Evolutionary conservation across 2,888 invertebrate genomes (phyloP).

Genomic region (Agrenia bidenticulata): DNA sequence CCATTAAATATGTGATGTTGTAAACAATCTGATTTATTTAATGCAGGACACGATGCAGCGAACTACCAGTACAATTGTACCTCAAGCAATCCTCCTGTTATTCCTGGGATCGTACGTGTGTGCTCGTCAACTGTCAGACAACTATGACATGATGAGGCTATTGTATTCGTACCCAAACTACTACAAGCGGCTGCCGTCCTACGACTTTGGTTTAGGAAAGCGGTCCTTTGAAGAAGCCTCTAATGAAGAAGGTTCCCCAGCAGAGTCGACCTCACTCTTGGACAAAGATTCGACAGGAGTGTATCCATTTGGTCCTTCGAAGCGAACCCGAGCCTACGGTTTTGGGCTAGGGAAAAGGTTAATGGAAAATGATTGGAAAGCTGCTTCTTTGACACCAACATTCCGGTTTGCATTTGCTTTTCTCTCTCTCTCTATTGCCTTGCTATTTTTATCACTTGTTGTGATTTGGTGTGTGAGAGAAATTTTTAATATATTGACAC

Average conservation of each 20-base stretch:
- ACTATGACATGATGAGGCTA: constrained; percentile 45
- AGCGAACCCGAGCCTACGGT: constrained; percentile 48
- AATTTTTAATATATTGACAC: too few species aligned
- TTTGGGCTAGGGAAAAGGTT: constrained; percentile 52
- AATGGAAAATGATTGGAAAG: constrained; percentile 45
- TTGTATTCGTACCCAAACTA: constrained; percentile 36
- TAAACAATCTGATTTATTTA: too few species aligned
- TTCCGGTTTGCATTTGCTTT: constrained; percentile 11
- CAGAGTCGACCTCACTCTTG: constrained; percentile 35
- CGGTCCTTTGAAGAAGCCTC: constrained; percentile 47
- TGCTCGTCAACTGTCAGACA: constrained; percentile 46
- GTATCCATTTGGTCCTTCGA: constrained; percentile 24
- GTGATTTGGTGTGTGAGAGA: too few species aligned
- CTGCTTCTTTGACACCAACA: constrained; percentile 10
- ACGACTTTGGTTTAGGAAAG: constrained; percentile 52
- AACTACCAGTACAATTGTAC: constrained; percentile 41
- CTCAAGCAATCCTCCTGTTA: constrained; percentile 47
- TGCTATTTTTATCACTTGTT: neutral
- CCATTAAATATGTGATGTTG: too few species aligned
- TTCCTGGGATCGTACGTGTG: constrained; percentile 45
- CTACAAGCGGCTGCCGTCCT: constrained; percentile 44
- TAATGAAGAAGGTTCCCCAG: constrained; percentile 38
- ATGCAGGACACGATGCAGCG: constrained; percentile 48
- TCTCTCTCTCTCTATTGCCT: neutral
- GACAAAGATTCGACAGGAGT: constrained; percentile 16